Base-by-base conservation (phyloP, 2,888 invertebrate species). In the Drosophila lutescens region DNA sequence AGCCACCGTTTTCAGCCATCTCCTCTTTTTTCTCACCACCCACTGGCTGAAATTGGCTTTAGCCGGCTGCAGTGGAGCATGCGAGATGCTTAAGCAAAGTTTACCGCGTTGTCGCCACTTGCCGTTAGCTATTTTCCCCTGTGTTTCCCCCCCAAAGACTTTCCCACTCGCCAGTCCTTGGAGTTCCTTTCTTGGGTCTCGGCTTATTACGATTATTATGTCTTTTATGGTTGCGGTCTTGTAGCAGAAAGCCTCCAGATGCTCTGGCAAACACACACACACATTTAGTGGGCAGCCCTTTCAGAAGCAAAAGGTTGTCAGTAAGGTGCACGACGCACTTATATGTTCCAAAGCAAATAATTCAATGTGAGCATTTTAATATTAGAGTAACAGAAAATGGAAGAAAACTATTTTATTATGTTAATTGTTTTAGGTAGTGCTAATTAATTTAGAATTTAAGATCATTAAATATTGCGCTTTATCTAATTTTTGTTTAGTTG, bases 151-250 rank as follows among this genome's bases (percentile, higher is more conserved):
- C 9, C n/a, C 26, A 26, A 20, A n/a, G 26, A 30, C 26, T 44
- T 44, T 26, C 30, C 20, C 20, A 13, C 46, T 17, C 34, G 15
- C 7, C 13, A 10, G n/a, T 46, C 46, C 46, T 46, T 5, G 46
- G 30, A 30, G 46, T 51, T 53, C 6, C 32, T 23, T 43, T 20
- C 32, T 13, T 59, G 58, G 59, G 30, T 47, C 47, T 62, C 46
- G 32, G 63, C 62, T 62, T 62, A 62, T 63, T 62, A 63, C 62
- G 65, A 80, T 76, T 78, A 81, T 84, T 69, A 81, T 79, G 77
- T 66, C 66, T 43, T 62, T 76, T 66, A 74, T 76, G 69, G 56
- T 56, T 81, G 87, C 61, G 82, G 81, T 81, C 83, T 66, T 68
- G 70, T 46, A 55, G 49, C 49, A 32, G 44, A 54, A 82, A 69